Base-by-base conservation (phyloP, 2,888 invertebrate species). In the Drosophila cognata region DNA sequence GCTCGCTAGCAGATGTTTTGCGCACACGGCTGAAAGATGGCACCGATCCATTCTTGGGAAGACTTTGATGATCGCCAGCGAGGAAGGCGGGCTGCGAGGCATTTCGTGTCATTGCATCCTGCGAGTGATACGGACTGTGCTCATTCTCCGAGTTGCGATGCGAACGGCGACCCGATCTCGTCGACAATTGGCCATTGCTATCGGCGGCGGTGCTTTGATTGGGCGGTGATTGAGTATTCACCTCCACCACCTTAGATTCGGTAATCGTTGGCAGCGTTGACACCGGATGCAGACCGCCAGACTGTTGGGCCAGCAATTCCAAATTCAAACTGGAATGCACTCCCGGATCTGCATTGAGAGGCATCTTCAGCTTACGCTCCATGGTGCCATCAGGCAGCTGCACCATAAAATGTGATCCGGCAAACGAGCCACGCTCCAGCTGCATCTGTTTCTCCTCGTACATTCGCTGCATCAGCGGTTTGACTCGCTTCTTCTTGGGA, bases 281-380 rank as follows among this genome's bases (percentile, higher is more conserved):
- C 84, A 97, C 97, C 10, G 97, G 96, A 74, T 97, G 97, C 89
- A 97, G 95, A 68, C 96, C 96, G 48, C 96, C 96, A 92, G 88
- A 88, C 46, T 92, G 92, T 71, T 92, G 92, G 59, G 96, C 96
- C 89, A 96, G 94, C 92, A 97, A 95, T 93, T 98, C 98, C 91
- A 98, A 94, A 93, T 97, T 97, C 89, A 98, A 95, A 91, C 97
- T 97, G 66, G 98, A 98, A 93, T 98, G 98, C 56, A 98, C 98
- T 60, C 98, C 98, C 6, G 98, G 98, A 94, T 98, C 98, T 76
- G 97, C 95, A 94, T 98, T 98, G 77, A 98, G 94, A 36, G 98
- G 97, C 95, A 97, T 96, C 94, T 98, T 98, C 94, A 97, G 94
- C 90, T 98, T 95, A 89, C 96, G 96, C 92, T 98, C 98, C 96